Evolutionary conservation across 1,140 invertebrate genomes (phyloP), one percentile per base, ranked within the genome.

Genomic region (Gryllus bimaculatus): DNA sequence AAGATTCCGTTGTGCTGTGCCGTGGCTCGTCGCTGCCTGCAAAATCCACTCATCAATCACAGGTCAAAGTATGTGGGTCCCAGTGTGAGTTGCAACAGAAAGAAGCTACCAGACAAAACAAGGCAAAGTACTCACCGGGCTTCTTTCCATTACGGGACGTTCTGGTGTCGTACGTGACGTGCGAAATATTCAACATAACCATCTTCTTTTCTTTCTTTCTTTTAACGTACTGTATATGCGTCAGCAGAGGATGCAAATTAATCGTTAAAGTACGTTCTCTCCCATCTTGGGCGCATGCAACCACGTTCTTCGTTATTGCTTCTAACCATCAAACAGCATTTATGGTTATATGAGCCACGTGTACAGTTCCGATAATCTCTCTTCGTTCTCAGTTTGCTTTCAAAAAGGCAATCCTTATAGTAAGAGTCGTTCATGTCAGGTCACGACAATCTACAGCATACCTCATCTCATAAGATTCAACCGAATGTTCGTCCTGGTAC

Each of bases 21-120:
- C 10, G 18, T 66, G 54, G 54, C 54, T 66, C 54, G 54, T 66
- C 10, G 54, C 54, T 66, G 54, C 54, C 54, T 66, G 54, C 54
- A 66, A 66, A 66, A 66, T 66, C 54, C 54, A 66, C 54, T 66
- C 54, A 66, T 66, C 54, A 66, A 66, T 66, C 54, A 66, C 54
- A 66, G 54, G 54, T 66, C 54, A 66, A 66, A 66, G 54, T 66
- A 66, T 66, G 54, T 66, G 54, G 54, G 54, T 66, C 54, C 54
- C 54, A 66, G 54, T 66, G 54, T 66, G 54, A 66, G 54, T 66
- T 66, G 54, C 54, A 66, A 66, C 54, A 66, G 54, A 66, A 66
- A 66, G 54, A 66, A 66, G 54, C 54, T 66, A 66, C 54, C 54
- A 66, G 54, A 66, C 54, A 66, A 66, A 66, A 66, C 54, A 66